phyloP scores from a whole-genome alignment of 2,797 vertebrate species.

The Sebastes baramenuke region DNA sequence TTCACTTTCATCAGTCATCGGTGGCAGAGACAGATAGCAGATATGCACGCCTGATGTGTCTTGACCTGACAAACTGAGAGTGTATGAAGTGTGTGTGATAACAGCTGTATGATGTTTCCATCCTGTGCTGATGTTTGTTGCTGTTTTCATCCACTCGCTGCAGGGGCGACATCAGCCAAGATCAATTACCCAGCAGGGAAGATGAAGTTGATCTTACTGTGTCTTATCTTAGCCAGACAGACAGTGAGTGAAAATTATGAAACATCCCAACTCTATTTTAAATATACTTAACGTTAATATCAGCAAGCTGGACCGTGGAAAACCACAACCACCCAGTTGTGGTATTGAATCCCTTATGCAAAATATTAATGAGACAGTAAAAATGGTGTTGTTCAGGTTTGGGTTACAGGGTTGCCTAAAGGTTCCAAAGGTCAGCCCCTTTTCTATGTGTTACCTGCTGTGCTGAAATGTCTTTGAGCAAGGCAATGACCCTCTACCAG shows the following conservation, averaged over 20 bases:
- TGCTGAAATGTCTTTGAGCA: background rate
- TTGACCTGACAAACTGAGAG: background rate
- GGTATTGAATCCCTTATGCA: background rate
- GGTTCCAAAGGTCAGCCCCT: background rate
- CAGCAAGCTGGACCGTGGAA: background rate
- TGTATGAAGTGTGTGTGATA: background rate
- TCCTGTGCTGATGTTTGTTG: slow-evolving; percentile 6
- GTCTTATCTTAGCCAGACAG: slow-evolving; percentile 49
- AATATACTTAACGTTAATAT: background rate
- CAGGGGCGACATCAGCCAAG: slow-evolving; percentile 9
- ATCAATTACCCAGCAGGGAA: slow-evolving; percentile 44
- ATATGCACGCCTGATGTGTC: background rate
- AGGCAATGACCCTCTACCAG: background rate
- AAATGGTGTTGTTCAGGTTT: background rate
- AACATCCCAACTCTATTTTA: slow-evolving; percentile 6
- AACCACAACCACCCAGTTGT: slow-evolving; percentile 1
- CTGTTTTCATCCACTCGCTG: slow-evolving; percentile 24
- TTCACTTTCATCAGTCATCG: slow-evolving; percentile 56
- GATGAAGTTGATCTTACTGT: slow-evolving; percentile 22
- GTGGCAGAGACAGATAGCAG: slow-evolving; percentile 31
- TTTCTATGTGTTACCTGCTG: background rate
- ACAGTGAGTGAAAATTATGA: slow-evolving; percentile 19
- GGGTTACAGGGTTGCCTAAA: background rate
- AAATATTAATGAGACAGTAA: background rate
- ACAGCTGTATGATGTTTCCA: slow-evolving; percentile 12